Evolutionary conservation across 2,113 vertebrate species (phyloP).

Genomic region (Salvelinus sp.): DNA sequence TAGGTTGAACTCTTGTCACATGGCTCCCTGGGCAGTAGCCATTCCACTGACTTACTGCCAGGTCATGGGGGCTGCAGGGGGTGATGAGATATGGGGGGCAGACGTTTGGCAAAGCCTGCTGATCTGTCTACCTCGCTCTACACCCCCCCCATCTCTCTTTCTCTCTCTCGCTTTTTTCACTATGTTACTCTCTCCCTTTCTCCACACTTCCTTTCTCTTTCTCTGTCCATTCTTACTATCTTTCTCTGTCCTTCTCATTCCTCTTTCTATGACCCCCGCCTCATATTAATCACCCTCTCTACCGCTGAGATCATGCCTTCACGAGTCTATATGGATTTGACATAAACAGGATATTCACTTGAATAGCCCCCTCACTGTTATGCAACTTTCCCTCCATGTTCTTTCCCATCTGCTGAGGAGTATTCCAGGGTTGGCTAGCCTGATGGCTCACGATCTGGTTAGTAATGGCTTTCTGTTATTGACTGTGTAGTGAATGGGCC

Average conservation of each 20-base stretch:
- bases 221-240: not conserved
- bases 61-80: conserved; percentile 32
- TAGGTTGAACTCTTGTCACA: conserved; percentile 45
- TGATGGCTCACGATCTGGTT: not conserved
- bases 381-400: not conserved
- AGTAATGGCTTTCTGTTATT: not conserved
- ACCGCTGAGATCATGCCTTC: no score
- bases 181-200: not conserved
- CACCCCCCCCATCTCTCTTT: not conserved
- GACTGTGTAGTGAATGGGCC: no score
- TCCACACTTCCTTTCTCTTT: not conserved
- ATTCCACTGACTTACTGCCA: conserved; percentile 36
- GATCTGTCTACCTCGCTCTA: not conserved
- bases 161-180: no score
- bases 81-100: not conserved
- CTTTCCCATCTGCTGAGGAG: no score
- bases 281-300: not conserved
- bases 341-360: no score
- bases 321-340: no score
- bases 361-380: no score
- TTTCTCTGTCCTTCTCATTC: not conserved
- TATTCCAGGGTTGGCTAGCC: not conserved
- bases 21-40: conserved; percentile 37
- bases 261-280: not conserved
- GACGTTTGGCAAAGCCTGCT: not conserved